A percentile compares a stretch with the other conserved stretches of the same genome.
Evolutionary conservation across 2,113 vertebrate genomes (phyloP).

Genomic region (Crocuta crocuta): DNA sequence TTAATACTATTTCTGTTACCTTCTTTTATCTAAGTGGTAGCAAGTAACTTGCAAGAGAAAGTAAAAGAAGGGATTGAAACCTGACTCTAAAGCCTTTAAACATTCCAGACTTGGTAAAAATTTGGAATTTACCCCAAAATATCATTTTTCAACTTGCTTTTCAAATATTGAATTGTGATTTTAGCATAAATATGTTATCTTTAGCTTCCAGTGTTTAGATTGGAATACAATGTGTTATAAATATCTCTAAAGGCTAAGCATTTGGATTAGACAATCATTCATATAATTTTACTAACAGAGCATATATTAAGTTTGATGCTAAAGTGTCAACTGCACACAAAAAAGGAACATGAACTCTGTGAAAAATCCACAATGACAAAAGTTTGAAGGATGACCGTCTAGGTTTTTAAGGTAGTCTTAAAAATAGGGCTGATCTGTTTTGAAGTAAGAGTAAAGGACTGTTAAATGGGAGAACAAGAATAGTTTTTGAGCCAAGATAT

Average conservation of each 20-base stretch:
- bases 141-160: not conserved
- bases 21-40: not conserved
- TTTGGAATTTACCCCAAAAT: not conserved
- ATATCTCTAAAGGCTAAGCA: not conserved
- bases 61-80: not conserved
- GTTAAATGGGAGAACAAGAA: not conserved
- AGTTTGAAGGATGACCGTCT: not conserved
- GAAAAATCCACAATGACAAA: not conserved
- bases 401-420: not conserved
- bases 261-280: conserved; percentile 29
- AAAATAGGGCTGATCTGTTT: not conserved
- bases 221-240: conserved; percentile 24
- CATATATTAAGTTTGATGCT: not conserved
- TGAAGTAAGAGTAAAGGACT: not conserved
- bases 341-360: not conserved
- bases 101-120: not conserved
- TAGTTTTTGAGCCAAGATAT: conserved; percentile 13
- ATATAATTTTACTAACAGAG: conserved; percentile 37
- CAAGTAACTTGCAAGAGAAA: not conserved
- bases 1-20: not conserved
- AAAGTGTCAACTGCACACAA: not conserved
- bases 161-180: conserved; percentile 9
- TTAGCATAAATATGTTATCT: not conserved
- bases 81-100: not conserved
- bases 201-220: not conserved